Conservation (phyloP, 2,113 vertebrate genomes). For the Meleagris gallopavo region DNA sequence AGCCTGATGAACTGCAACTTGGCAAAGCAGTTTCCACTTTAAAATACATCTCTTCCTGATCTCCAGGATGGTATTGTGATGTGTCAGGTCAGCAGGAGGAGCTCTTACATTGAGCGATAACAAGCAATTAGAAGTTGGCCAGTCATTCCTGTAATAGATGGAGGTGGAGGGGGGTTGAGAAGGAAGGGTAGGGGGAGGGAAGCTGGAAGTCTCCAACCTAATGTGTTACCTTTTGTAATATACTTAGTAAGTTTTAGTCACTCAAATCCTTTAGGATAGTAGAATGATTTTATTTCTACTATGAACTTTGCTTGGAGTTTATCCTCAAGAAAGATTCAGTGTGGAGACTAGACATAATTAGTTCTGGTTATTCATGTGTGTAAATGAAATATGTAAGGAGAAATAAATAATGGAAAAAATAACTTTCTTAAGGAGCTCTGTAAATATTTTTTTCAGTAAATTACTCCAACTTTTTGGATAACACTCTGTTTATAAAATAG, state of each 20-base stretch:
- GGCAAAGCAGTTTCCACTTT: not conserved
- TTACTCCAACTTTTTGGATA: not conserved
- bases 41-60: not conserved
- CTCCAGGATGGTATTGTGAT: not conserved
- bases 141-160: not conserved
- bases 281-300: not conserved
- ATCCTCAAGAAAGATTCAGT: not conserved
- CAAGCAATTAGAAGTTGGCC: not conserved
- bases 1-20: not conserved
- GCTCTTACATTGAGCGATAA: constrained; percentile 3
- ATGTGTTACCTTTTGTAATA: not conserved
- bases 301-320: not conserved
- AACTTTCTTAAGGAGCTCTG: not conserved
- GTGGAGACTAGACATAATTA: not conserved
- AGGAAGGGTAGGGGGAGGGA: not conserved
- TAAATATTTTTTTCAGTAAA: not conserved
- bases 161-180: not conserved
- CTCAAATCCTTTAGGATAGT: not conserved
- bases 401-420: not conserved
- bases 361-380: not conserved
- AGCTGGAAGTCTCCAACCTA: not conserved
- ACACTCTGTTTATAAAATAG: constrained; percentile 37
- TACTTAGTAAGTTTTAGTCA: not conserved
- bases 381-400: not conserved
- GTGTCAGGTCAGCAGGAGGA: not conserved